phyloP scores from a whole-genome alignment of 2,113 vertebrate species.

The Hypocryptadius cinnamomeus region DNA sequence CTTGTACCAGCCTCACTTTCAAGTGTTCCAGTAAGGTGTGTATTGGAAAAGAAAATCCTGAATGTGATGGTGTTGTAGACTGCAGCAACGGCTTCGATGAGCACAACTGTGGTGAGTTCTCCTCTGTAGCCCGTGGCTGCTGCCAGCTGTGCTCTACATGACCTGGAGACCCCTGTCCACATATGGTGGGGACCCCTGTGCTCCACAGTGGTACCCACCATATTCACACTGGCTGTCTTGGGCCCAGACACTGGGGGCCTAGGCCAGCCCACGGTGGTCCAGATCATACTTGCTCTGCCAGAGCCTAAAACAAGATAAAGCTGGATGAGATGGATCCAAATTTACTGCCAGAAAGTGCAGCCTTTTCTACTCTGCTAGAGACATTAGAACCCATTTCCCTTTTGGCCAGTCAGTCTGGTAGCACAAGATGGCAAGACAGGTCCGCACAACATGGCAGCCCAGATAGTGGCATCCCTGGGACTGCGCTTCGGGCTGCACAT shows the following conservation, averaged over 20 bases:
- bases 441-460: neutral
- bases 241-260: neutral
- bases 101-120: conserved; percentile 73
- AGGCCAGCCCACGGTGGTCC: neutral
- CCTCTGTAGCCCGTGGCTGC: neutral
- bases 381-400: neutral
- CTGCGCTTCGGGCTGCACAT: neutral
- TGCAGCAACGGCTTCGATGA: conserved; percentile 79
- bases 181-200: too few species aligned
- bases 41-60: conserved; percentile 81
- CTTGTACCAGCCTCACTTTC: conserved; percentile 78
- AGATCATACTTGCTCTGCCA: neutral
- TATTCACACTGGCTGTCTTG: neutral
- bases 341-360: neutral
- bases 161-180: too few species aligned
- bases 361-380: neutral
- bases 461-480: neutral
- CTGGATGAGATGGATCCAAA: neutral
- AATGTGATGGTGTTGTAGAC: conserved; percentile 81
- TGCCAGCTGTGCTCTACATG: neutral
- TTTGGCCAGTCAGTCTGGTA: neutral
- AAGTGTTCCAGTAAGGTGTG: conserved; percentile 74
- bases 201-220: neutral
- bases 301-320: neutral
- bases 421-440: neutral